Evolutionary conservation across 2,888 invertebrate species (phyloP), one percentile per base, ranked within the genome.

Genomic region (Stenoptilia bipunctidactyla): DNA sequence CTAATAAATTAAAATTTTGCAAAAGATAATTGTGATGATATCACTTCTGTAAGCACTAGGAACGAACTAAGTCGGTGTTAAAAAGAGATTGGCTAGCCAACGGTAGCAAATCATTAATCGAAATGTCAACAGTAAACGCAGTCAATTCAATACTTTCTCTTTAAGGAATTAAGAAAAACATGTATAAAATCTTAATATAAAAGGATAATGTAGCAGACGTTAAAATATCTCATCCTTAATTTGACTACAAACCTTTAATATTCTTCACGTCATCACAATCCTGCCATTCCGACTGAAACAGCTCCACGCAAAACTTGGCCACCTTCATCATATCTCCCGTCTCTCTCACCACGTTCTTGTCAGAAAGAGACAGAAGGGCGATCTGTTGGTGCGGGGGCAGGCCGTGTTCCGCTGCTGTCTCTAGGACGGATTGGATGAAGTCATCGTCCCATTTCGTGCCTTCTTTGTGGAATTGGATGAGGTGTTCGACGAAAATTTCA

Each of bases 361-460:
- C 61, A 41, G 63, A 56, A 20, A 74, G 53, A 1, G 74, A 55
- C 47, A 75, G 48, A 27, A 75, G 57, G 0, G 52, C 56, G 15
- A 73, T 56, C 51, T 67, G 75, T 34, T 54, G 52, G 60, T 71
- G 71, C 34, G 76, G 68, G 27, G 71, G 56, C 6, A 77, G 53
- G 0, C 55, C 55, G 15, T 51, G 45, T 40, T 50, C 53, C 0
- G 51, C 41, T 0, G 67, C 72, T 33, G 45, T 49, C 36, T 39
- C 41, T 43, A 66, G 49, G 34, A 64, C 55, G 8, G 15, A 34
- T 38, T 70, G 66, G 1, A 74, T 34, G 1, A 70, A 36, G 1
- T 61, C 64, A 1, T 66, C 67, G 0, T 69, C 48, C 40, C 75
- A 53, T 35, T 58, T 55, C 13, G 63, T 51, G 12, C 76, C 74